A percentile compares a stretch with the other conserved stretches of the same genome.
Conservation (phyloP, 2,888 invertebrate genomes). For the Drosophila falleni region DNA sequence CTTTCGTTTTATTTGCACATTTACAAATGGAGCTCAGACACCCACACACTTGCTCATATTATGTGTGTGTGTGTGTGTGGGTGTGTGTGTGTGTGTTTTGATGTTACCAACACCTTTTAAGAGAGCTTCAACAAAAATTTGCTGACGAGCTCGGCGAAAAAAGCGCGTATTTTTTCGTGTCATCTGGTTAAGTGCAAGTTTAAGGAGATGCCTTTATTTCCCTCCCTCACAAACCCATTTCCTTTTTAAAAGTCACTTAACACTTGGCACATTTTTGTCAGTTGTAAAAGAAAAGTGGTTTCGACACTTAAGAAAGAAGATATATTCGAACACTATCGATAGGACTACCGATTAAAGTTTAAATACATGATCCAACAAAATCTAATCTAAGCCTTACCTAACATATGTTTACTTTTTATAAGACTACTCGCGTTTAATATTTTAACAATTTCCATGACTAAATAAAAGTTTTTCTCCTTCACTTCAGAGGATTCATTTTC, state of each 20-base stretch:
- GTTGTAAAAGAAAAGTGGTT: slow-evolving; percentile 12
- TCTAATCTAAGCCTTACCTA: not conserved
- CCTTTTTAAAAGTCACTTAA: slow-evolving; percentile 19
- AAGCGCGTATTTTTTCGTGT: slow-evolving; percentile 47
- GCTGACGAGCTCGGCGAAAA: slow-evolving; percentile 29
- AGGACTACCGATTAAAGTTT: not conserved
- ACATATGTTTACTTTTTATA: no score
- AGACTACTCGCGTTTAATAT: no score
- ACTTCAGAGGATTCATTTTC: not conserved
- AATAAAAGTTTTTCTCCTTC: no score
- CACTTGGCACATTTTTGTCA: slow-evolving; percentile 6
- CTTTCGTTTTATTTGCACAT: slow-evolving; percentile 77
- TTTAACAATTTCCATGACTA: no score
- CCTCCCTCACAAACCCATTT: not conserved
- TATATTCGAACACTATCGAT: not conserved
- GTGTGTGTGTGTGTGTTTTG: slow-evolving; percentile 34
- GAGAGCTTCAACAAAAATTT: slow-evolving; percentile 36
- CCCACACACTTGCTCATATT: not conserved
- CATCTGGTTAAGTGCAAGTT: slow-evolving; percentile 71
- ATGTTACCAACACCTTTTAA: slow-evolving; percentile 62
- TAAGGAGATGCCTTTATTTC: slow-evolving; percentile 31
- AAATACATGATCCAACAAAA: no score
- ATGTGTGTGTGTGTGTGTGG: slow-evolving; percentile 28
- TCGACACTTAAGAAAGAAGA: not conserved
- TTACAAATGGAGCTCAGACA: slow-evolving; percentile 68